Evolutionary conservation across 2,113 vertebrate genomes (phyloP).

Genomic region (Oriolus oriolus): DNA sequence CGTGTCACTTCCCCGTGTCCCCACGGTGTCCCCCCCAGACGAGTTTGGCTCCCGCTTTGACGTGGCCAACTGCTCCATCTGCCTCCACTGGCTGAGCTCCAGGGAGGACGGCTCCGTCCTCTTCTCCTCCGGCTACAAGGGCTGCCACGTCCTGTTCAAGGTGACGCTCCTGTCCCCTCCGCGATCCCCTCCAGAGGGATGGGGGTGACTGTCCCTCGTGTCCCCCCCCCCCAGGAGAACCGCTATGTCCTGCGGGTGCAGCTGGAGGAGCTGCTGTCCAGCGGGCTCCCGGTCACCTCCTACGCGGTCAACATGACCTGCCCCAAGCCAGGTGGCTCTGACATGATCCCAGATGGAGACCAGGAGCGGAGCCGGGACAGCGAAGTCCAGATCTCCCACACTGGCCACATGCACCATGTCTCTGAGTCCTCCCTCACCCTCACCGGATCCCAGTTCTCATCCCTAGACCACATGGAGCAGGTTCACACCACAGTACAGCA

Average conservation of each 20-base stretch:
- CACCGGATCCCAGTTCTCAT: rapidly evolving
- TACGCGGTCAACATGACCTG: constrained; percentile 53
- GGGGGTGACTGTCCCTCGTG: background rate
- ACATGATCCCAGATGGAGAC: background rate
- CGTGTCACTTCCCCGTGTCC: rapidly evolving
- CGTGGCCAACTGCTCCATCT: constrained; percentile 67
- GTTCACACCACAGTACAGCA: background rate
- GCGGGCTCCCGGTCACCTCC: background rate
- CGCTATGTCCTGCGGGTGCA: background rate
- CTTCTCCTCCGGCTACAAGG: constrained; percentile 56
- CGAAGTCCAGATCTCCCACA: background rate
- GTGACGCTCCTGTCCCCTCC: background rate
- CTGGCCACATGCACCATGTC: background rate
- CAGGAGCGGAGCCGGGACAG: rapidly evolving
- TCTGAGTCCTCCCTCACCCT: background rate
- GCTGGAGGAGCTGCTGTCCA: constrained; percentile 37
- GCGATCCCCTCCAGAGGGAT: rapidly evolving
- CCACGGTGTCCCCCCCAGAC: background rate
- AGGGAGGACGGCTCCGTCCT: rapidly evolving
- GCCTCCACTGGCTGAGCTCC: constrained; percentile 55
- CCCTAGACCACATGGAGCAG: background rate
- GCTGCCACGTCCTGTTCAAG: constrained; percentile 60
- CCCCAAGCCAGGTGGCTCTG: background rate
- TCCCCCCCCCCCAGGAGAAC: constrained; percentile 4
- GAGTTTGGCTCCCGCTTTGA: constrained; percentile 62